These are phyloP conservation scores for Pyrocephalus nanus DNA, from an alignment of 2,797 vertebrate genomes.

Conservation along the genomic window DNA sequence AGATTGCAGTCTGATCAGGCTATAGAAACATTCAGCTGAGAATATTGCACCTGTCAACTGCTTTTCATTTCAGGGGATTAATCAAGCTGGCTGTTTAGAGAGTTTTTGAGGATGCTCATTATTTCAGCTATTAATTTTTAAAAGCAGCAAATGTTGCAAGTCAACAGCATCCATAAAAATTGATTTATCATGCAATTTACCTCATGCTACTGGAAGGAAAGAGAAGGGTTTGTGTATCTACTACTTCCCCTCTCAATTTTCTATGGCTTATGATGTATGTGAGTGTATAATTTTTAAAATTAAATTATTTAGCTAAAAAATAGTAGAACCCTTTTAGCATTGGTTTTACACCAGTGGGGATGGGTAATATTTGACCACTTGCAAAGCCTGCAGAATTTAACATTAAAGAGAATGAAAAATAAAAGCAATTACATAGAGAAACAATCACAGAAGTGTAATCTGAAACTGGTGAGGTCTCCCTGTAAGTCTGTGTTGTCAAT, in stretches of 20 bases:
- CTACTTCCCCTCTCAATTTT: constrained; percentile 23
- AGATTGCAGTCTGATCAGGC: constrained; percentile 9
- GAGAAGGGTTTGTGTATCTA: constrained; percentile 35
- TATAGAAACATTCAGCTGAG: constrained; percentile 55
- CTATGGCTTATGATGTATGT: neutral
- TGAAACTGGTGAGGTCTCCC: neutral
- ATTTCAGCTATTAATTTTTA: constrained; percentile 83
- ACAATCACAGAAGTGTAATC: constrained; percentile 20
- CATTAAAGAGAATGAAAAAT: constrained; percentile 31
- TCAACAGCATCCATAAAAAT: constrained; percentile 78
- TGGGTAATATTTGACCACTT: constrained; percentile 16
- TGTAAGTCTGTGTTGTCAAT: neutral
- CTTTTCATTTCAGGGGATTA: constrained; percentile 75
- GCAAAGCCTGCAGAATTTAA: constrained; percentile 50
- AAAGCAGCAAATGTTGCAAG: constrained; percentile 78
- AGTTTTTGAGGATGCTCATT: constrained; percentile 77
- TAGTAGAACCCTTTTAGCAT: constrained; percentile 30
- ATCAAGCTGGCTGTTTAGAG: constrained; percentile 70
- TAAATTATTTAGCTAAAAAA: constrained; percentile 60
- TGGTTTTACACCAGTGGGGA: neutral
- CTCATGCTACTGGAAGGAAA: constrained; percentile 62
- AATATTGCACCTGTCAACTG: constrained; percentile 72
- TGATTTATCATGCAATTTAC: constrained; percentile 77
- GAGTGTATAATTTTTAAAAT: constrained; percentile 4
- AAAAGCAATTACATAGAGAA: constrained; percentile 29